Conservation (phyloP, 2,888 invertebrate species). For the Synanthedon vespiformis region DNA sequence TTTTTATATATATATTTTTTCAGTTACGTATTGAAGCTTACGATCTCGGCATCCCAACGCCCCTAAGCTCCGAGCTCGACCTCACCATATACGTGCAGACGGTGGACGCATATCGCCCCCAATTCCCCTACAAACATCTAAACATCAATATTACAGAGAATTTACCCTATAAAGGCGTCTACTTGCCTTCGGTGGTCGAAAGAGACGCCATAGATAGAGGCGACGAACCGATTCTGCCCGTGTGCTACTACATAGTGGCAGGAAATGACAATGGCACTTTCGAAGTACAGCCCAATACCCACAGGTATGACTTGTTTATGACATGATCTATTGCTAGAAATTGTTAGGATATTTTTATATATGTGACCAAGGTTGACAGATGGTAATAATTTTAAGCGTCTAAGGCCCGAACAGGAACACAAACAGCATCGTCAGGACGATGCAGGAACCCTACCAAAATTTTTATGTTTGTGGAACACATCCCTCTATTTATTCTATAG, state of each 20-base stretch:
- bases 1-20: constrained; percentile 3
- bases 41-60: constrained; percentile 88
- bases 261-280: constrained; percentile 84
- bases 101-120: constrained; percentile 89
- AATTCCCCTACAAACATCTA: constrained; percentile 81
- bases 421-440: no score
- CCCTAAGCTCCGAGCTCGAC: constrained; percentile 88
- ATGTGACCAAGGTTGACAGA: no score
- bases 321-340: neutral
- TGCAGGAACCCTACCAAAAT: no score
- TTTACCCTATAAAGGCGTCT: constrained; percentile 69
- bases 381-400: no score
- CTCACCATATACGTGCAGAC: constrained; percentile 88
- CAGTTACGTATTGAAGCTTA: constrained; percentile 91
- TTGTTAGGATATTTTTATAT: no score
- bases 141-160: constrained; percentile 80
- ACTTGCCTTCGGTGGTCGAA: constrained; percentile 85
- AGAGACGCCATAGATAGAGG: constrained; percentile 87
- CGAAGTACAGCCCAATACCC: constrained; percentile 77
- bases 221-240: constrained; percentile 82
- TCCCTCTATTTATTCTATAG: no score
- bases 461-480: no score
- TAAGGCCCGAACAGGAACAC: no score
- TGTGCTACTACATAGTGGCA: constrained; percentile 93
- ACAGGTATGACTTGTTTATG: constrained; percentile 64